Percentiles rank a stretch among this genome's conserved stretches.
Evolutionary conservation across 2,797 vertebrate species (phyloP).

Genomic region (Steatocranus sp.): DNA sequence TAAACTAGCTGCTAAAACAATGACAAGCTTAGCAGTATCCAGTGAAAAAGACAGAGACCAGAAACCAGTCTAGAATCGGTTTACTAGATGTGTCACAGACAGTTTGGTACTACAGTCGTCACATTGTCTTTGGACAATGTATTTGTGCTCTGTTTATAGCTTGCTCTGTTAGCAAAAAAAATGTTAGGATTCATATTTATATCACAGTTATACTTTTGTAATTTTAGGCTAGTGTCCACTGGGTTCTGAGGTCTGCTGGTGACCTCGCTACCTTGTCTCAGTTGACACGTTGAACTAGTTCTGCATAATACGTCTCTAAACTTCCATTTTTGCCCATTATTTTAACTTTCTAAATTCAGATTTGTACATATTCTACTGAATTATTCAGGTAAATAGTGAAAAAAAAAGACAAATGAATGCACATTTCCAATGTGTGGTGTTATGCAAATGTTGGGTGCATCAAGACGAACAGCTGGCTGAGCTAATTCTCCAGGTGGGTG

Average conservation of each 20-base stretch:
- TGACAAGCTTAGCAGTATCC: neutral
- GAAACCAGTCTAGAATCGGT: neutral
- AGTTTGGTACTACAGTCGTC: neutral
- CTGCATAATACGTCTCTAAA: neutral
- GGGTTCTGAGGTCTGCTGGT: neutral
- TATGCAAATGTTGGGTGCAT: neutral
- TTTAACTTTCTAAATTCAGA: neutral
- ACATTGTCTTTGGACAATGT: neutral
- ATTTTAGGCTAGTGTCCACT: neutral
- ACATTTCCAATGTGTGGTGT: neutral
- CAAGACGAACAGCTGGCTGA: neutral
- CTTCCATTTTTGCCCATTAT: neutral
- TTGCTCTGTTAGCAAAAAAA: neutral
- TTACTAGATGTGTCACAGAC: neutral
- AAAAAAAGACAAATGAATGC: neutral
- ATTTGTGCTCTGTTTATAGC: neutral
- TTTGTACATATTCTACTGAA: neutral
- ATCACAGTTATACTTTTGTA: neutral
- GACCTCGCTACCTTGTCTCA: neutral
- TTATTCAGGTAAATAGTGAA: accelerated
- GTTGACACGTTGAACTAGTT: neutral
- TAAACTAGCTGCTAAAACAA: neutral
- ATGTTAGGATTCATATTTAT: neutral
- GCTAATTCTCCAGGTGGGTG: neutral
- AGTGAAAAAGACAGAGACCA: neutral